Evolutionary conservation across 2,888 invertebrate genomes (phyloP).

Genomic region (Drosophila antonietae): DNA sequence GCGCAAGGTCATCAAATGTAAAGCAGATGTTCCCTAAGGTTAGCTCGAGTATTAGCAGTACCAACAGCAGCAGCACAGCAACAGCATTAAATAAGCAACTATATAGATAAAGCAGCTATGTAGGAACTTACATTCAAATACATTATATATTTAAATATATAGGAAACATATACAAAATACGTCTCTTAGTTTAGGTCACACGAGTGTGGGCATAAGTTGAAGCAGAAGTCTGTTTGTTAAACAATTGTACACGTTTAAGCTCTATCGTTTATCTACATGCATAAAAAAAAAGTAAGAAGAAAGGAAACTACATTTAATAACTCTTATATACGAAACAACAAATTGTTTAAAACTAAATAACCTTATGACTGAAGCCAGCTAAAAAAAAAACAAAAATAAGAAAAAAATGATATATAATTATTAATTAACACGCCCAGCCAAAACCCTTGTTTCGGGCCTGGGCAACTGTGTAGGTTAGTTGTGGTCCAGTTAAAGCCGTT

Average conservation of each 20-base stretch:
- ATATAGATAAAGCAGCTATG: conserved; percentile 10
- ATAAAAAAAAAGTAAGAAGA: conserved; percentile 42
- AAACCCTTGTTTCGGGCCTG: not conserved
- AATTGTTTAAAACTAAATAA: conserved; percentile 61
- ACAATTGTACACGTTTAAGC: conserved; percentile 79
- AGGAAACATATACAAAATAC: conserved; percentile 37
- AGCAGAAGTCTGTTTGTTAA: conserved; percentile 78
- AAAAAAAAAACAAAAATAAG: conserved; percentile 3
- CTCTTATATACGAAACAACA: conserved; percentile 43
- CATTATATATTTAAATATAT: conserved; percentile 22
- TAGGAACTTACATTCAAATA: conserved; percentile 10
- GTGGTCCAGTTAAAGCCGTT: conserved; percentile 37
- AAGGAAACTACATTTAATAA: conserved; percentile 41
- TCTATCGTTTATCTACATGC: conserved; percentile 79
- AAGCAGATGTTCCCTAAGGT: conserved; percentile 23
- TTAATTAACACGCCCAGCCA: not conserved
- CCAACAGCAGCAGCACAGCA: not conserved
- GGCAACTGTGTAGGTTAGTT: conserved; percentile 44
- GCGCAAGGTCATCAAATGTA: conserved; percentile 34
- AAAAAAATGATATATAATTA: not conserved
- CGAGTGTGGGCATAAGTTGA: conserved; percentile 58
- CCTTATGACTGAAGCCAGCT: conserved; percentile 65
- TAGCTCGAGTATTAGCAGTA: too few relatives aligned
- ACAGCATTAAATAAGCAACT: conserved; percentile 26
- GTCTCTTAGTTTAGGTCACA: conserved; percentile 71